Base-by-base conservation (phyloP, 2,888 invertebrate species). In the Crossocerus cetratus region DNA sequence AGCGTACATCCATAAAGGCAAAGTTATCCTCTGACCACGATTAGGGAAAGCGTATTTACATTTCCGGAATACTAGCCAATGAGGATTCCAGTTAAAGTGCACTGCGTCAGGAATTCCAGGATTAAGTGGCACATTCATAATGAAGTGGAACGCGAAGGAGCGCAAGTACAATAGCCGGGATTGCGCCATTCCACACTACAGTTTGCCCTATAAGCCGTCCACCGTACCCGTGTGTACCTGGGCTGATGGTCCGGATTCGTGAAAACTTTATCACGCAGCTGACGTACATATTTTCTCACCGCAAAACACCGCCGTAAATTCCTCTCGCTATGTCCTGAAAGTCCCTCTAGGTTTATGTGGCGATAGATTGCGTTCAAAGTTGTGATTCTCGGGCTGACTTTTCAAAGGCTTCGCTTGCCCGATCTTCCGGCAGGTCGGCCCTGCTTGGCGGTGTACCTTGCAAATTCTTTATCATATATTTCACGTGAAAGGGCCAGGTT, bases 21-120 rank as follows among this genome's bases (percentile, higher is more conserved):
- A 32, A 32, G 18, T 23, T 21, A 57, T 23, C 32, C 22, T 23
- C n/a, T 21, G 57, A 23, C 57, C 13, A n/a, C 57, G 22, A 57
- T 57, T 57, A 57, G n/a, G 3, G 23, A n/a, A 57, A 57, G 32
- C 18, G 32, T 18, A 43, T 43, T 59, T 59, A 20, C 43, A 59
- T 59, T 59, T 43, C 59, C 44, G 42, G 42, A 13, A 43, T 23
- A 42, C n/a, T 20, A 44, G 43, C 57, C 59, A 59, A 20, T 43
- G 59, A 59, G 44, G 44, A 59, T 59, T 59, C 16, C 32, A 4
- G 22, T 59, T 59, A 44, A 59, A 59, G 43, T 59, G 20, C 43
- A 42, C 32, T 32, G 23, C 22, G 43, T 32, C 23, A 22, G 57
- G 11, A 57, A 57, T n/a, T 57, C 22, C 23, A 3, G 20, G 18